Conservation (phyloP, 2,797 vertebrate species). For the Monodelphis domestica region DNA sequence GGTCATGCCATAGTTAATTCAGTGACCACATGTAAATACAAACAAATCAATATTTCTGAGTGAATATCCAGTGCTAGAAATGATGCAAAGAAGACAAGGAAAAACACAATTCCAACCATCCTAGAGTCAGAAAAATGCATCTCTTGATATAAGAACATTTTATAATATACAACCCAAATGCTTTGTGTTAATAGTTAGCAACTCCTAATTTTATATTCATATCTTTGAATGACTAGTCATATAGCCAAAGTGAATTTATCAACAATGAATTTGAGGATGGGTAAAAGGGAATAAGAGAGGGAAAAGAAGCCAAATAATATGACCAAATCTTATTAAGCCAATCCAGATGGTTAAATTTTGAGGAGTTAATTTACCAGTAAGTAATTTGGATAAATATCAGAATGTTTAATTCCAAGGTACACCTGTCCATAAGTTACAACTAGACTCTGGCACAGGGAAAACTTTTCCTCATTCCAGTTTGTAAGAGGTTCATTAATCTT, state of each 20-base stretch:
- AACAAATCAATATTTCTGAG: background rate
- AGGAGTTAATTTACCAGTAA: slow-evolving; percentile 46
- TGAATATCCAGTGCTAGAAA: background rate
- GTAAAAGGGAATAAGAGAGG: background rate
- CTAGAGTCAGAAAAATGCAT: slow-evolving; percentile 17
- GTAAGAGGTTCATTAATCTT: slow-evolving; percentile 42
- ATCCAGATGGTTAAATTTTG: slow-evolving; percentile 18
- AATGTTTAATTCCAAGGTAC: background rate
- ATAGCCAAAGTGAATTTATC: background rate
- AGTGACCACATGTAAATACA: background rate
- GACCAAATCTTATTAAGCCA: slow-evolving; percentile 26
- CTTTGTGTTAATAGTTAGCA: background rate
- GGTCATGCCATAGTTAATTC: background rate
- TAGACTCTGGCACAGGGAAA: background rate
- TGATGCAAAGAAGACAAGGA: background rate
- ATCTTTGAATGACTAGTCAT: background rate
- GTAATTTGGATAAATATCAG: background rate
- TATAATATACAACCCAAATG: background rate
- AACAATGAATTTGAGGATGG: background rate
- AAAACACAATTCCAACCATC: background rate
- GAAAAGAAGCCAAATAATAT: background rate
- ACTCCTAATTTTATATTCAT: background rate
- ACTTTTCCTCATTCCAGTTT: slow-evolving; percentile 10
- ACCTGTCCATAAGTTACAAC: background rate
- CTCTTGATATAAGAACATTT: background rate